A percentile compares a stretch with the other conserved stretches of the same genome.
These are phyloP conservation scores for Ia io DNA, from an alignment of 2,113 vertebrate species.

Conservation along the genomic window DNA sequence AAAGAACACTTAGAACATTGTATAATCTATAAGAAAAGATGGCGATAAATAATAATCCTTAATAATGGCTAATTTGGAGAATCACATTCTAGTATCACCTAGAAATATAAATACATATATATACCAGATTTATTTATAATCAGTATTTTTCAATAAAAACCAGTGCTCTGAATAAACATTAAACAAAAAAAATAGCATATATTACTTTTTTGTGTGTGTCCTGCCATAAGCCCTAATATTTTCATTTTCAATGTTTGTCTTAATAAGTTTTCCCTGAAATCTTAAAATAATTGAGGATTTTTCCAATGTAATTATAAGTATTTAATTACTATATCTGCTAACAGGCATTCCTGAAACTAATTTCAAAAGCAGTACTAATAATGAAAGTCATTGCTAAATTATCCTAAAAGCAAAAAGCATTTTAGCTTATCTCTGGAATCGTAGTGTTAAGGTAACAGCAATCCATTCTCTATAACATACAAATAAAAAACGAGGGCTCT, in stretches of 20 bases:
- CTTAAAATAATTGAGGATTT: constrained; percentile 4
- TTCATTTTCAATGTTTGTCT: neutral
- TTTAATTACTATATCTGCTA: constrained; percentile 5
- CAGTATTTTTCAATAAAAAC: constrained; percentile 33
- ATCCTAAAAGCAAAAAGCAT: constrained; percentile 40
- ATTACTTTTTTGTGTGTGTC: neutral
- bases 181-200: neutral
- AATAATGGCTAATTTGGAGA: constrained; percentile 1
- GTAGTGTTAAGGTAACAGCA: neutral
- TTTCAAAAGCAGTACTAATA: constrained; percentile 37
- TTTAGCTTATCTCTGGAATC: constrained; percentile 27
- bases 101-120: constrained; percentile 20
- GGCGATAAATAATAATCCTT: neutral
- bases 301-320: neutral
- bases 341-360: neutral
- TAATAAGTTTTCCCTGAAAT: neutral
- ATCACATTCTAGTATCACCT: constrained; percentile 10
- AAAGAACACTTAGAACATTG: neutral
- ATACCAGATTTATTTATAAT: constrained; percentile 9
- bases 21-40: neutral
- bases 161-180: neutral
- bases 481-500: constrained; percentile 17
- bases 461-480: neutral
- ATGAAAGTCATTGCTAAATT: constrained; percentile 30
- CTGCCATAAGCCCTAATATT: neutral